Percentiles rank a stretch among this genome's conserved stretches.
phyloP scores from a whole-genome alignment of 2,113 vertebrate species.

The Periophthalmus modestus region DNA sequence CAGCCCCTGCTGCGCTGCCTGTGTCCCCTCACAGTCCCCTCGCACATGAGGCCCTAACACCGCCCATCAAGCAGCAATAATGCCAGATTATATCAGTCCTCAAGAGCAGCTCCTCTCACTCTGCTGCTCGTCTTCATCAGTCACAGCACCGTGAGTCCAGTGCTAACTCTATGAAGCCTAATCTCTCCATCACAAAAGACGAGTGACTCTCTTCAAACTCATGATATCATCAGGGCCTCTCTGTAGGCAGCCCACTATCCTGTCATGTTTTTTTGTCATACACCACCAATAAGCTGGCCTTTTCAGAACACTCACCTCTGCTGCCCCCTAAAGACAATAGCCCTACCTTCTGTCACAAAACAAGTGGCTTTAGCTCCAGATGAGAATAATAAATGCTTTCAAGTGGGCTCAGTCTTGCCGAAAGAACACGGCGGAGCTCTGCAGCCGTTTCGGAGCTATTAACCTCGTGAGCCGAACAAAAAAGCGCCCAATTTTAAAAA shows the following conservation, averaged over 20 bases:
- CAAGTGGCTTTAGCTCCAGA: constrained; percentile 62
- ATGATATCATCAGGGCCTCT: constrained; percentile 61
- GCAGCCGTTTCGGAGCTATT: constrained; percentile 69
- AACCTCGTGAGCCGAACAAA: constrained; percentile 72
- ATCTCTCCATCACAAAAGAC: constrained; percentile 66
- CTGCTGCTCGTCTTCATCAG: constrained; percentile 44
- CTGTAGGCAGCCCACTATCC: constrained; percentile 39
- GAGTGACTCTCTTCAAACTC: constrained; percentile 62
- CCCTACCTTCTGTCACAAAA: constrained; percentile 65
- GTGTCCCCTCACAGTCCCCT: constrained; percentile 49
- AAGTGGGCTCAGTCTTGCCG: constrained; percentile 68
- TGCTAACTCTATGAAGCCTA: constrained; percentile 47
- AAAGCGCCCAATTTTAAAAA: constrained; percentile 72
- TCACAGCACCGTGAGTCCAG: constrained; percentile 39
- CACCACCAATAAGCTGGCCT: constrained; percentile 58
- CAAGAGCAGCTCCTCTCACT: constrained; percentile 58
- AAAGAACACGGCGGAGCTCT: constrained; percentile 60
- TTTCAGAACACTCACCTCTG: constrained; percentile 74
- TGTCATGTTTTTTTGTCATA: constrained; percentile 65
- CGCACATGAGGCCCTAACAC: constrained; percentile 52
- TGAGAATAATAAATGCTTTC: constrained; percentile 75
- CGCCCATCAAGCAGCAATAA: constrained; percentile 69
- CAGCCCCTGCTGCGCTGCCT: constrained; percentile 63
- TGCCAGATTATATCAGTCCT: constrained; percentile 70
- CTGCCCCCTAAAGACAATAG: constrained; percentile 79